Conservation (phyloP, 30 jellyfish, hydroid and myxozoan species). For the Catostylus mosaicus region DNA sequence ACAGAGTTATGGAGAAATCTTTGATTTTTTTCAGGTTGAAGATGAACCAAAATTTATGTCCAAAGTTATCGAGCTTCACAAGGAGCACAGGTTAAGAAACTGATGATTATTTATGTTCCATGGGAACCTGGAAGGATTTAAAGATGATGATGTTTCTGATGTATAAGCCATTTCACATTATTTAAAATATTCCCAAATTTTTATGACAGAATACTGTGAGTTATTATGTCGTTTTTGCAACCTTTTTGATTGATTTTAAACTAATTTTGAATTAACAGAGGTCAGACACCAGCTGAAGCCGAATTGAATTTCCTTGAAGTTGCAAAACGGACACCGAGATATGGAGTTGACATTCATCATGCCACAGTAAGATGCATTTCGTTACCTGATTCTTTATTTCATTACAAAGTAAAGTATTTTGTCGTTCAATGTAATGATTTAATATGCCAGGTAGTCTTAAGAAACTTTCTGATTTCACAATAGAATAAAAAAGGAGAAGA, state of each 20-base stretch:
- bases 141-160: no score
- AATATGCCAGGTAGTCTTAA: neutral
- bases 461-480: neutral
- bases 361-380: conserved; percentile 60
- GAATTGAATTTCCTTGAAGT: conserved; percentile 82
- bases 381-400: neutral
- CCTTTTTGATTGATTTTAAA: neutral
- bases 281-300: conserved; percentile 87
- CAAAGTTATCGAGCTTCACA: conserved; percentile 66
- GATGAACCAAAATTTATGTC: conserved; percentile 34
- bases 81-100: conserved; percentile 68
- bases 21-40: conserved; percentile 41
- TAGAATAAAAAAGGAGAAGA: conserved; percentile 66
- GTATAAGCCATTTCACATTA: no score
- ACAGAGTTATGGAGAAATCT: no score
- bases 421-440: no score
- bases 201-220: no score
- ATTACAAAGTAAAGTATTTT: no score
- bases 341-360: conserved; percentile 81
- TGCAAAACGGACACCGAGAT: conserved; percentile 80
- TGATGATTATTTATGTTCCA: no score
- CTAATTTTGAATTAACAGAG: conserved; percentile 43
- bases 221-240: no score
- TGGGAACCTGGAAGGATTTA: no score
- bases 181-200: no score